A percentile compares a stretch with the other conserved stretches of the same genome.
Evolutionary conservation across 2,797 vertebrate species (phyloP).

Genomic region (Poliocrania exsul): DNA sequence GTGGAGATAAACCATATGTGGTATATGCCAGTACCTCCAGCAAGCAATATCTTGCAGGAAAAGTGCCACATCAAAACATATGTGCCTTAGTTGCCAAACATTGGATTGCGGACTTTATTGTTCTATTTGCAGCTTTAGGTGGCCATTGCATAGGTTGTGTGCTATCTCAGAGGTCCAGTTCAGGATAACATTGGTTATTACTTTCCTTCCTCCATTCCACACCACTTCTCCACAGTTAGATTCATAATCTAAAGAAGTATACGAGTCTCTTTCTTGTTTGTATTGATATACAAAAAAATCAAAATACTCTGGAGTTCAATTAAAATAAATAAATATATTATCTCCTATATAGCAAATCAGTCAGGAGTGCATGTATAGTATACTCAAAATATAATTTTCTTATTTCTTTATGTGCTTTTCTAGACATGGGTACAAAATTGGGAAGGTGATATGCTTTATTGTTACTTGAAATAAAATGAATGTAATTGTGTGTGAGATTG

Average conservation of each 20-base stretch:
- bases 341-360: neutral
- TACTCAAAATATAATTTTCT: neutral
- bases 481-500: neutral
- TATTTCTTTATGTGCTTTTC: neutral
- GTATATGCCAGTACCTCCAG: neutral
- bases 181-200: neutral
- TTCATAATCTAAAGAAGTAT: neutral
- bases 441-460: neutral
- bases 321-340: neutral
- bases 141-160: neutral
- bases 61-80: neutral
- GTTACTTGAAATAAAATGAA: neutral
- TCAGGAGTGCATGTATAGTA: neutral
- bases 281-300: neutral
- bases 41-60: neutral
- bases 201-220: neutral
- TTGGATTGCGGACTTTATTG: neutral
- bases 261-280: neutral
- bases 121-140: neutral
- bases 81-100: neutral
- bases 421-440: neutral
- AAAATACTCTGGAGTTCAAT: neutral
- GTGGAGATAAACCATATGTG: rapidly evolving
- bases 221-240: neutral
- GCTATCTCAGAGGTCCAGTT: neutral